Evolutionary conservation across 2,888 invertebrate species (phyloP), one percentile per base, ranked within the genome.

Genomic region (Drosophila aldrichi): DNA sequence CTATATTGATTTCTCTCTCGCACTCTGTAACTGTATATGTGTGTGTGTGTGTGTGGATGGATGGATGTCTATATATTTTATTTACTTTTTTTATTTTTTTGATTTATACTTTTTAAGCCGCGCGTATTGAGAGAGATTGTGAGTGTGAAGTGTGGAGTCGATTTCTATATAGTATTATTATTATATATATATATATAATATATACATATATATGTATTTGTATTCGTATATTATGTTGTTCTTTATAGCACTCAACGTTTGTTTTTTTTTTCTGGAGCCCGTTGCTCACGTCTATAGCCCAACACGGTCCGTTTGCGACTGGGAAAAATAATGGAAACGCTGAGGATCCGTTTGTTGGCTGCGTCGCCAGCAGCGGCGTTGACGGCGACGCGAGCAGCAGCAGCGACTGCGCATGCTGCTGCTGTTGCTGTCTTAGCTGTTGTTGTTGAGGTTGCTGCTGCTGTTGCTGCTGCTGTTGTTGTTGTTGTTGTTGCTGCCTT

Each of bases 271-370:
- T 62, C 36, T 71, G 75, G 72, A 60, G 54, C 74, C 79, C 81
- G 86, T 74, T 84, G 70, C 86, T 81, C 81, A 91, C 92, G 92
- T 92, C 92, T 92, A 91, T 90, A 92, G 91, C 83, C 91, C 90
- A 91, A 88, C 91, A 91, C 92, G 91, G 87, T 90, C 86, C 90
- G 91, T 88, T 91, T 91, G 87, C 87, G 90, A 93, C 93, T 93
- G 92, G 85, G 82, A 90, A 89, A 79, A 70, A 67, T 66, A 88
- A 66, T 72, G 70, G 74, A 74, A 89, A 64, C 74, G 74, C 67
- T 81, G 86, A 89, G 82, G 89, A 84, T 89, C 82, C 77, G 81
- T 69, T 66, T 74, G 70, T 70, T 74, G 75, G 54, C 46, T 54
- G 70, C 74, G 79, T 65, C 61, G 77, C 70, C 52, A 44, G 66